Base-by-base conservation (phyloP, 92 coral and sea anemone genomes). In the Pocillopora grandis region DNA sequence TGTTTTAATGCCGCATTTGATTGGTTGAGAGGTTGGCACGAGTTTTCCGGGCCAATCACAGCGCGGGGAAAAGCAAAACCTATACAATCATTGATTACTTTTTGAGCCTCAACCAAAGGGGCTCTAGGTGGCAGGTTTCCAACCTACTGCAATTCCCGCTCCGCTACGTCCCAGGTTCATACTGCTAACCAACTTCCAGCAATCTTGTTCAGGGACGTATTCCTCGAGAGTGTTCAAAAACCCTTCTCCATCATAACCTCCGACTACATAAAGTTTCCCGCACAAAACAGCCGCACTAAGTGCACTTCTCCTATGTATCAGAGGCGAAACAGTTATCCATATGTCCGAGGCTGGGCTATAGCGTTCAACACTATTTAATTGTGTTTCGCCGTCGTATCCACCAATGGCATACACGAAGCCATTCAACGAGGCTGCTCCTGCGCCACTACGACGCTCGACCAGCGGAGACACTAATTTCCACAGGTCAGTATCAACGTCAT, bases 81-180 rank as follows among this genome's bases (percentile, higher is more conserved):
- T 42, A 42, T 42, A 0, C 7, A 42, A 2, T 74, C 16, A 66
- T 16, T 35, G 12, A 20, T 19, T n/a, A 31, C 12, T 58, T n/a
- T 12, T 20, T 35, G n/a, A 33, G 31, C 18, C 27, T 10, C 71
- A 66, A 66, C 1, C 31, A 66, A 20, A 66, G 7, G 49, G 49
- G 49, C 49, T 42, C 63, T 67, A 79, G 13, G 55, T 79, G 3
- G 86, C 86, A 14, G 97, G 94, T 75, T 88, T 89, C 88, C 94
- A 92, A 16, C 97, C 97, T 31, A 93, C 97, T 77, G 90, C 94
- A n/a, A 91, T 90, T 15, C 93, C 97, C 72, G 94, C 95, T 13
- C 97, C 97, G 85, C 97, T 91, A 52, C 97, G 81, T 11, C 93
- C 95, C 85, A 89, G 72, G 49, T 91, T 87, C 84, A 89, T 80